Evolutionary conservation across 2,113 vertebrate species (phyloP).

Genomic region (Ceyx melanurus): DNA sequence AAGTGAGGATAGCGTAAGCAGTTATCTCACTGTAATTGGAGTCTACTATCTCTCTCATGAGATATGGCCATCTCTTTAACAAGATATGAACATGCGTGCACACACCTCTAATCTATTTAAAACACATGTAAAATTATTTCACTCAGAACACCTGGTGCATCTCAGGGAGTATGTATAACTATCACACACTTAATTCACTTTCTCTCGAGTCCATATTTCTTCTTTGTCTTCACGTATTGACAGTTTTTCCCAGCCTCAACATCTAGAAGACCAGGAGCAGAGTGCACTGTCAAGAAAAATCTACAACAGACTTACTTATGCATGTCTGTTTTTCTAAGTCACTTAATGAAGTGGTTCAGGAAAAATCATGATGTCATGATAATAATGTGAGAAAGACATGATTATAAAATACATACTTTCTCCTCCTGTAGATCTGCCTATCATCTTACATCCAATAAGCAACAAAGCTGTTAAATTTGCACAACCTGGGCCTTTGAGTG

Average conservation of each 20-base stretch:
- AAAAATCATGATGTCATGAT: not conserved
- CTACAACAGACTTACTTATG: not conserved
- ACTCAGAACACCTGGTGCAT: not conserved
- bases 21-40: not conserved
- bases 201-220: not conserved
- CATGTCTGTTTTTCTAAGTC: not conserved
- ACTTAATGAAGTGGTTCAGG: not conserved
- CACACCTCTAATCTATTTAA: not conserved
- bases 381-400: not conserved
- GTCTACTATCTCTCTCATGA: not conserved
- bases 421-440: not conserved
- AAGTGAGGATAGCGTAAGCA: not conserved
- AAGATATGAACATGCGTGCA: not conserved
- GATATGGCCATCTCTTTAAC: not conserved
- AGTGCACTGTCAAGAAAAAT: not conserved
- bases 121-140: not conserved
- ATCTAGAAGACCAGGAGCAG: not conserved
- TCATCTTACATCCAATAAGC: not conserved
- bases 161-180: not conserved
- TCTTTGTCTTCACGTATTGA: not conserved
- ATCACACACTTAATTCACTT: not conserved
- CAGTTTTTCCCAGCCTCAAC: not conserved
- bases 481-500: not conserved
- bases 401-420: not conserved
- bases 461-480: not conserved